Conservation (phyloP, 2,113 vertebrate genomes). For the Otus sunia region DNA sequence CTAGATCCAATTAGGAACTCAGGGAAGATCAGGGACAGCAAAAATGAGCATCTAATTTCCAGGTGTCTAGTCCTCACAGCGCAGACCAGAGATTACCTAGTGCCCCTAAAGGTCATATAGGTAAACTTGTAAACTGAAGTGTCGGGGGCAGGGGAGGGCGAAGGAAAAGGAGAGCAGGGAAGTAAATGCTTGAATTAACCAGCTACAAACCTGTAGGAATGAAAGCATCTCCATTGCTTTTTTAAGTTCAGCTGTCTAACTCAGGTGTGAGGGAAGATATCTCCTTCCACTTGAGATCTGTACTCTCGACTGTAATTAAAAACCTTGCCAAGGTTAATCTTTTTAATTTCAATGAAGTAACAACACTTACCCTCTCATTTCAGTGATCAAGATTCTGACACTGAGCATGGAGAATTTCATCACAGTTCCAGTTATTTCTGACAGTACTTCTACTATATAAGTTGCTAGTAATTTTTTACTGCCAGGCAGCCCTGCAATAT, state of each 20-base stretch:
- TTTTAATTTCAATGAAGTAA: not conserved
- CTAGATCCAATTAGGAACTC: not conserved
- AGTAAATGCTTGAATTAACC: not conserved
- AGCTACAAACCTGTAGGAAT: not conserved
- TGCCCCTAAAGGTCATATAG: not conserved
- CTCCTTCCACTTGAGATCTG: not conserved
- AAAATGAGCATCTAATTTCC: not conserved
- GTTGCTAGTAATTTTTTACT: not conserved
- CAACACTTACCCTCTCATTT: not conserved
- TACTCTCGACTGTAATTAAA: not conserved
- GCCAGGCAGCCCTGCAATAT: not conserved
- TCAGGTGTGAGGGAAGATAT: not conserved
- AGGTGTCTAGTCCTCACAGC: not conserved
- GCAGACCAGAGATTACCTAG: not conserved
- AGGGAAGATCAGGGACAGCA: not conserved
- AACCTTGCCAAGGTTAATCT: not conserved
- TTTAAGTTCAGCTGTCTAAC: not conserved
- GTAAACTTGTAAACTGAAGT: not conserved
- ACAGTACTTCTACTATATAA: not conserved
- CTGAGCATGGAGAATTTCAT: not conserved
- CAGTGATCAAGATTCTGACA: not conserved
- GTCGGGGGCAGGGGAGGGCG: too few species aligned
- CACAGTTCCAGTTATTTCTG: not conserved
- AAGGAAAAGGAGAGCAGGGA: not conserved
- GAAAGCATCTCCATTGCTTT: not conserved